Evolutionary conservation across 1,140 invertebrate species (phyloP), one percentile per base, ranked within the genome.

Genomic region (Pseudomyrmex sp.): DNA sequence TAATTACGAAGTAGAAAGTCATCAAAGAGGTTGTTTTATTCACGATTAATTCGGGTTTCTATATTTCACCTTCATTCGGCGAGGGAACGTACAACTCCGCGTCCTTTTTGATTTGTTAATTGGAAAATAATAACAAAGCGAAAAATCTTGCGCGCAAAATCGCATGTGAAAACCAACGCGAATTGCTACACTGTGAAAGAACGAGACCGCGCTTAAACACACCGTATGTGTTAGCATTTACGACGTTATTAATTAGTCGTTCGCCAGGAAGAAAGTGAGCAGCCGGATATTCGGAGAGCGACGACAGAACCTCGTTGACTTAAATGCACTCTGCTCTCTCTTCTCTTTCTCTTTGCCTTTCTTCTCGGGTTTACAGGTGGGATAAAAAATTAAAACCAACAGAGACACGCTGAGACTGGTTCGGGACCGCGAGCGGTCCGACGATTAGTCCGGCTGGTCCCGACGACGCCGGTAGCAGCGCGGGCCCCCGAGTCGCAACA

Each of bases 391-490:
- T 65, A 56, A 84, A 77, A 83, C 26, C 59, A 72, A 76, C 23
- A 76, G 48, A 15, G 15, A 54, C 73, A 46, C 52, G 20, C 56
- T 50, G 56, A 10, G 56, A 35, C 20, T 65, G 85, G 62, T 50
- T 35, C 48, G 56, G 68, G 52, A 35, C 18, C 65, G 75, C 26
- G 68, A 48, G 58, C 26, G 46, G 72, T 75, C 56, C 65, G 35
- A 82, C 62, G 87, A 88, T 88, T 75, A 69, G 83, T 48, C 68
- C 73, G 77, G 26, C 44, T 26, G 79, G n/a, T 15, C 52, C 15
- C 52, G 52, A 70, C 23, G 23, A 52, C 20, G 44, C 72, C 88
- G 84, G 88, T 89, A 89, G 88, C 76, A 61, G 54, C 52, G 66
- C 44, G 76, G 35, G 35, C 18, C 2, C 80, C 79, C 65, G 77